These are phyloP conservation scores for Timema cristinae DNA, from an alignment of 2,888 invertebrate genomes.

Conservation along the genomic window DNA sequence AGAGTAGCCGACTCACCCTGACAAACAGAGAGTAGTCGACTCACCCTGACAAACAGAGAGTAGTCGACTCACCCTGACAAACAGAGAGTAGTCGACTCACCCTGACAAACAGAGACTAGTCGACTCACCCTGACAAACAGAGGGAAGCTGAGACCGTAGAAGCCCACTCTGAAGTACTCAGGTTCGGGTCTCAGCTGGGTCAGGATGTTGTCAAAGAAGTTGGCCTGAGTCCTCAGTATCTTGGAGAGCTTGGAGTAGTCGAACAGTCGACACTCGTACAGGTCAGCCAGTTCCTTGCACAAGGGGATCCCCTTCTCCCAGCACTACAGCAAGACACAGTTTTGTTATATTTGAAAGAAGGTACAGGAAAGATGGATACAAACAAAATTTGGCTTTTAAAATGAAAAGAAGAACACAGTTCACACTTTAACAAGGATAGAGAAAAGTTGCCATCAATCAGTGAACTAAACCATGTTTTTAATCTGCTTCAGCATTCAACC, in stretches of 20 bases:
- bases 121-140: constrained; percentile 83
- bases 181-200: constrained; percentile 85
- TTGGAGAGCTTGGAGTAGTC: constrained; percentile 85
- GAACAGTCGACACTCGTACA: constrained; percentile 82
- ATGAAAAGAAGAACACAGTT: too few relatives aligned
- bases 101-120: not conserved
- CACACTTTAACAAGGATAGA: too few relatives aligned
- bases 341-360: too few relatives aligned
- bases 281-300: constrained; percentile 79
- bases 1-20: too few relatives aligned
- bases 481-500: too few relatives aligned
- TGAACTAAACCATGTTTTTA: too few relatives aligned
- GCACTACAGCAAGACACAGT: constrained; percentile 53
- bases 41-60: too few relatives aligned
- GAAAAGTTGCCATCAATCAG: too few relatives aligned
- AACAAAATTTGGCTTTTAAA: too few relatives aligned
- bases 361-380: too few relatives aligned
- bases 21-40: too few relatives aligned
- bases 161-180: constrained; percentile 93
- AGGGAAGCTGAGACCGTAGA: constrained; percentile 90
- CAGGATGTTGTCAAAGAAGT: constrained; percentile 87
- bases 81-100: not conserved
- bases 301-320: constrained; percentile 96
- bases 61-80: too few relatives aligned
- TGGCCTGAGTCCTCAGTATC: constrained; percentile 79